phyloP scores from a whole-genome alignment of 2,797 vertebrate species.

The Heliangelus exortis region DNA sequence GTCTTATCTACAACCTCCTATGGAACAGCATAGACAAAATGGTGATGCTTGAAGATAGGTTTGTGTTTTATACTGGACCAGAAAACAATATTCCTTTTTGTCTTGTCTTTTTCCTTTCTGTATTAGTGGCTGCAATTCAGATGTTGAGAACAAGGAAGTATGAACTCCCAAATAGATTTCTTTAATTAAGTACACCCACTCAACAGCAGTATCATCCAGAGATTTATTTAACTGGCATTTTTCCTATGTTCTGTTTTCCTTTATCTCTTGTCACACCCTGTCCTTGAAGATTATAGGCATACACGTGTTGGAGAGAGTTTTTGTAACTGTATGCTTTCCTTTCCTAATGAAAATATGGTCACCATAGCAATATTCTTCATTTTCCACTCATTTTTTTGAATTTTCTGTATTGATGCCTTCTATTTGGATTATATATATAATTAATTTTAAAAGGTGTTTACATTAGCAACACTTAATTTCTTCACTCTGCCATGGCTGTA shows the following conservation, averaged over 20 bases:
- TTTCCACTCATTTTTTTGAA: not conserved
- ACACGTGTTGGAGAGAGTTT: not conserved
- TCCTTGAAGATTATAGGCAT: not conserved
- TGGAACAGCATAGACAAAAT: not conserved
- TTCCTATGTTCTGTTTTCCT: not conserved
- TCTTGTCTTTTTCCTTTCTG: not conserved
- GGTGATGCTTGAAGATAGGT: fast-evolving
- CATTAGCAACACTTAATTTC: conserved; percentile 21
- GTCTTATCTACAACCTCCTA: not conserved
- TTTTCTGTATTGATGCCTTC: not conserved
- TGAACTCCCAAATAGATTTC: not conserved
- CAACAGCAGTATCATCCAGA: not conserved
- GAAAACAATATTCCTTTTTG: not conserved
- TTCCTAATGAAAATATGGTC: not conserved
- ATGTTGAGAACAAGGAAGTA: not conserved
- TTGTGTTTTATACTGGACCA: not conserved
- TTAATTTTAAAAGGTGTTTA: not conserved
- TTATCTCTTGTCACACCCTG: not conserved
- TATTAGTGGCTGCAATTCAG: not conserved
- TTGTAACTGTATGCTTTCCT: not conserved
- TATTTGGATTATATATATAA: not conserved
- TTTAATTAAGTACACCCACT: not conserved
- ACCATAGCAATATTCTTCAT: not conserved
- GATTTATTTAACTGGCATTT: not conserved
- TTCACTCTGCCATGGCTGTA: not conserved